Base-by-base conservation (phyloP, 2,113 vertebrate species). In the Pogonocichla stellata region DNA sequence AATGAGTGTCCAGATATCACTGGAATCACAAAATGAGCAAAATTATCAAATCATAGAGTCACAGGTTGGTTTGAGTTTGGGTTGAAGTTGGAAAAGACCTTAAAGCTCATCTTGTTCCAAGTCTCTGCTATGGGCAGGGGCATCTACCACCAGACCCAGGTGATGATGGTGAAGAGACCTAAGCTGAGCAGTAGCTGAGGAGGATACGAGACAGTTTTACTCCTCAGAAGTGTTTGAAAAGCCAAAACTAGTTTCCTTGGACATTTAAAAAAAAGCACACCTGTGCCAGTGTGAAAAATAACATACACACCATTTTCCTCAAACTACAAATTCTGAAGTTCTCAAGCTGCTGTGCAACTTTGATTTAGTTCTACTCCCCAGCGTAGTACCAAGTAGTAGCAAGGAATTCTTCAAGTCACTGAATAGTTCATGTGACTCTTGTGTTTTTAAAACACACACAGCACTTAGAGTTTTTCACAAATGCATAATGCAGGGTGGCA, bases 401-500 rank as follows among this genome's bases (percentile, higher is more conserved):
- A 26, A 50, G 23, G 62, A 88, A 42, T 81, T 67, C 22, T 4
- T 66, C 64, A 50, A 84, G 62, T 58, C 18, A 51, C 54, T 6
- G 56, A 67, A 33, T 42, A 50, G 64, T 58, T 92, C 40, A 12
- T 40, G 38, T 90, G 64, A 51, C 38, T 75, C 58, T 29, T 33
- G 28, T 77, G 12, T 66, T 45, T 96, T 64, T 79, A n/a, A 80
- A 90, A 78, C 15, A 8, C 33, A 20, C 26, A 11, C 14, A 79
- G 43, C 20, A 25, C 50, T 80, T 61, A 12, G n/a, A 47, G 8
- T 33, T 82, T 66, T 66, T 70, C 47, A 57, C 24, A 24, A 72
- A 22, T 15, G 7, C 54, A 26, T 50, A 8, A 12, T 34, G 50
- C 0, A 1, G 36, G 11, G 71, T 53, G 43, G 19, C 51, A 14